Evolutionary conservation across 2,888 invertebrate genomes (phyloP).

Genomic region (Molorchus minor): DNA sequence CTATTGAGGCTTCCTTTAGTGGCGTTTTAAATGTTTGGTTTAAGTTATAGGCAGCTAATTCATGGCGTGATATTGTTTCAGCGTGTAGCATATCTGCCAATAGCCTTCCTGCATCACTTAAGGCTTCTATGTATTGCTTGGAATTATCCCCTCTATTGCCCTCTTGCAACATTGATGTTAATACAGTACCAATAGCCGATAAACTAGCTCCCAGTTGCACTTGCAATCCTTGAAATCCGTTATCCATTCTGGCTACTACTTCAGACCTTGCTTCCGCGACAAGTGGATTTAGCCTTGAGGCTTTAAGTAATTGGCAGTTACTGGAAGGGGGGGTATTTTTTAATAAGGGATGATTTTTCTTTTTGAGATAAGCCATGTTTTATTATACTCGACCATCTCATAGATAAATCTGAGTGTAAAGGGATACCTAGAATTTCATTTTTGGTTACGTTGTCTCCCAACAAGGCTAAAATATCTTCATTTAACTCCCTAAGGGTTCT

Average conservation of each 20-base stretch:
- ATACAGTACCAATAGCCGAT: not conserved
- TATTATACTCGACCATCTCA: constrained; percentile 7
- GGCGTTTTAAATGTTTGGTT: constrained; percentile 15
- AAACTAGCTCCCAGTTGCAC: constrained; percentile 10
- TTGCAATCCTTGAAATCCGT: constrained; percentile 4
- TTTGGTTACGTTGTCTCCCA: not conserved
- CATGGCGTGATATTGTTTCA: constrained; percentile 10
- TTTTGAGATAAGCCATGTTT: constrained; percentile 4
- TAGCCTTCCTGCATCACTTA: constrained; percentile 14
- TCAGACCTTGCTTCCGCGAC: constrained; percentile 5
- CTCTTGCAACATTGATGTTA: constrained; percentile 12
- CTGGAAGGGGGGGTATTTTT: constrained; percentile 12
- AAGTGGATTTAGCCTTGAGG: constrained; percentile 15
- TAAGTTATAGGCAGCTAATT: not conserved
- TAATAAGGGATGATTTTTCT: not conserved
- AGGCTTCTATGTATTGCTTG: not conserved
- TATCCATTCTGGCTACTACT: not conserved
- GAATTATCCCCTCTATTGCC: constrained; percentile 1
- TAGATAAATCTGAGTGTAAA: not conserved
- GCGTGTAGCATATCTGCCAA: constrained; percentile 9
- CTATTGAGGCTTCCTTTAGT: constrained; percentile 5
- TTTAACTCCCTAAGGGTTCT: not conserved
- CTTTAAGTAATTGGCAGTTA: not conserved
- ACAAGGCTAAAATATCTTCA: not conserved
- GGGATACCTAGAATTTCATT: not conserved